Evolutionary conservation across 2,888 invertebrate genomes (phyloP).

Genomic region (Ephialtes manifestator): DNA sequence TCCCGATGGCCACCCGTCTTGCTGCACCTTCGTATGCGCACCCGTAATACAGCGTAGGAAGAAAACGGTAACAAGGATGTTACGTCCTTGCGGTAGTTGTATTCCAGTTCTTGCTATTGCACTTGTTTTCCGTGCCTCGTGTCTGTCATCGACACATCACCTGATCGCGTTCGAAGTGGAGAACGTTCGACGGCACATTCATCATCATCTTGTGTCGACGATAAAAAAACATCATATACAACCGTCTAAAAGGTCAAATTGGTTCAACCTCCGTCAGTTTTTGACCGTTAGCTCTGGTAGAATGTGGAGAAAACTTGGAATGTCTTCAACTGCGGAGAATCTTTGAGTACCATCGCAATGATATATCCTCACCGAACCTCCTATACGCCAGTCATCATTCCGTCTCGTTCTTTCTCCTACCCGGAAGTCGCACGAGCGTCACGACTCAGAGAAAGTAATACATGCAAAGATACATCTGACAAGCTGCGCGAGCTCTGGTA

Average conservation of each 20-base stretch:
- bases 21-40: conserved; percentile 39
- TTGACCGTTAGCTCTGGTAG: background rate
- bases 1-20: conserved; percentile 66
- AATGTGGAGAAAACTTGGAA: conserved; percentile 17
- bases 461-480: conserved; percentile 62
- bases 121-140: conserved; percentile 41
- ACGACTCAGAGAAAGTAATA: conserved; percentile 79
- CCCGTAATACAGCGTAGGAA: conserved; percentile 71
- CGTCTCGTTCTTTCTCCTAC: conserved; percentile 72
- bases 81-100: conserved; percentile 75
- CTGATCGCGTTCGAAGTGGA: background rate
- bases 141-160: conserved; percentile 36
- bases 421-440: conserved; percentile 78
- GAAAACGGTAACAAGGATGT: conserved; percentile 81
- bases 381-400: conserved; percentile 73
- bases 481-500: conserved; percentile 62
- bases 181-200: background rate
- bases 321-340: conserved; percentile 49
- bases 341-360: conserved; percentile 10
- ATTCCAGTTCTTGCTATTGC: background rate
- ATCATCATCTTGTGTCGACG: background rate
- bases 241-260: conserved; percentile 31
- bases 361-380: conserved; percentile 22
- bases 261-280: background rate
- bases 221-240: background rate